Base-by-base conservation (phyloP, 2,888 invertebrate genomes). In the Lasioglossum marginatum region DNA sequence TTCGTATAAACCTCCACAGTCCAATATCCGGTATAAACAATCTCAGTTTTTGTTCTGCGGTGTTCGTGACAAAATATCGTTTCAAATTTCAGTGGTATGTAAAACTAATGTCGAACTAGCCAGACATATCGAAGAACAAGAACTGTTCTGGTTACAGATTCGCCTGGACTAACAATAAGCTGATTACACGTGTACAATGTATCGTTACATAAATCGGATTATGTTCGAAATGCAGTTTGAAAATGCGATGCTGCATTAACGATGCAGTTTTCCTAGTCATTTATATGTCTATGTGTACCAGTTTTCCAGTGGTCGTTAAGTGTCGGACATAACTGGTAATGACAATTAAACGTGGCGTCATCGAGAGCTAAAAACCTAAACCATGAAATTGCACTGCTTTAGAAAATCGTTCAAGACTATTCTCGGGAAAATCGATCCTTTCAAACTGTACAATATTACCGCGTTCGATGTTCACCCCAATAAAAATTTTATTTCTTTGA, bases 131-230 rank as follows among this genome's bases (percentile, higher is more conserved):
- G 23, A 68, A 6, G 10, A 23, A 68, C 68, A 19, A 19, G 10
- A 12, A 10, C 37, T 4, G 68, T 19, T 68, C 23, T 37, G 34
- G 37, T 37, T 37, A 68, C 37, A 34, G 68, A 37, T 68, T 34
- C 19, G 19, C 68, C 23, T 34, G 68, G 34, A 68, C 68, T 68
- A 68, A 68, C 68, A 37, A 68, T 68, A 68, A 68, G 37, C 37
- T 40, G 71, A 71, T 40, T 71, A 43, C 43, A 45, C 72, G 72
- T 31, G 76, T 43, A 31, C 37, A 63, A 23, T 23, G 23, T 60
- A 27, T 60, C 31, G 14, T 76, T 76, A 76, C 76, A 76, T 76
- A 76, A 76, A 76, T 34, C 19, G 34, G 23, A 63, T 37, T 12
- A 63, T 43, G 19, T 8, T 27, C 63, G 76, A 76, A 66, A 76